Evolutionary conservation across 2,888 invertebrate genomes (phyloP).

Genomic region (Nysson spinosus): DNA sequence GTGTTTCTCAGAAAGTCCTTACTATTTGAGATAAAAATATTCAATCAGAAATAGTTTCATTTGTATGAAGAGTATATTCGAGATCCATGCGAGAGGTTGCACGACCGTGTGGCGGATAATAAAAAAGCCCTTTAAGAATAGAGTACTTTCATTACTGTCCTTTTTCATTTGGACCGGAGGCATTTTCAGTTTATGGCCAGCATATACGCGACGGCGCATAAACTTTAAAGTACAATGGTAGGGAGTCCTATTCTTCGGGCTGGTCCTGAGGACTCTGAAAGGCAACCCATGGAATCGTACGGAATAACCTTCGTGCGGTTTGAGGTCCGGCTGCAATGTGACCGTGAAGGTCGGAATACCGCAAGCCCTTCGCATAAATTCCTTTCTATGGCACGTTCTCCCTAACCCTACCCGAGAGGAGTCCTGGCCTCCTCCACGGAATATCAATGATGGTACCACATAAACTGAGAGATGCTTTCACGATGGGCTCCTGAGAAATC

Average conservation of each 20-base stretch:
- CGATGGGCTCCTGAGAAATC: slow-evolving; percentile 31
- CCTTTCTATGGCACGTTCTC: slow-evolving; percentile 49
- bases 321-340: slow-evolving; percentile 54
- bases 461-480: slow-evolving; percentile 39
- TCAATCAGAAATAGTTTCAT: too few relatives aligned
- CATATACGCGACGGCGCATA: neutral
- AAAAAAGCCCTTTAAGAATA: too few relatives aligned
- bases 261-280: slow-evolving; percentile 11
- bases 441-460: slow-evolving; percentile 50
- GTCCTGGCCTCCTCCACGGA: slow-evolving; percentile 39
- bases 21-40: too few relatives aligned
- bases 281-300: slow-evolving; percentile 44
- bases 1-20: too few relatives aligned
- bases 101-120: too few relatives aligned
- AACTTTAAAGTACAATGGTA: slow-evolving; percentile 14
- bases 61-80: too few relatives aligned
- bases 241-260: slow-evolving; percentile 35
- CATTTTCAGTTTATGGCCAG: slow-evolving; percentile 14
- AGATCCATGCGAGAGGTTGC: too few relatives aligned
- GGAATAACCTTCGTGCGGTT: slow-evolving; percentile 52
- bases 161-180: too few relatives aligned
- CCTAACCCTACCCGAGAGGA: slow-evolving; percentile 36
- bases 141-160: too few relatives aligned
- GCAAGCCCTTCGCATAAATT: slow-evolving; percentile 58
- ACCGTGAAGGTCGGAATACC: slow-evolving; percentile 58